phyloP scores from a whole-genome alignment of 2,797 vertebrate species.

The Botia kubotai region DNA sequence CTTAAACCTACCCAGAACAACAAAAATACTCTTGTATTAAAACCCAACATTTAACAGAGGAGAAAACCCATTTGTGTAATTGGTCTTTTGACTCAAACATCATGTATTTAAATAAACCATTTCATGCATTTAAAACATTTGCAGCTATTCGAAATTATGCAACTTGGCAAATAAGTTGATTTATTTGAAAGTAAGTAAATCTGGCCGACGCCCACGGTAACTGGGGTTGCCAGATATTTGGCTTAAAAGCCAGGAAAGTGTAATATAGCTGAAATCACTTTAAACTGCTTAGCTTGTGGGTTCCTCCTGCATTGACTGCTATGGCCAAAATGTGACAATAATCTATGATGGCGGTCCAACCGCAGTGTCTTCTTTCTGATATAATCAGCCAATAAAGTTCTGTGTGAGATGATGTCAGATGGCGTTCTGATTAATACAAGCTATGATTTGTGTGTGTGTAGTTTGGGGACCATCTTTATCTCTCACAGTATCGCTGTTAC shows the following conservation, averaged over 20 bases:
- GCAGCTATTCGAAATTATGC: conserved; percentile 35
- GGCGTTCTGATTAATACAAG: conserved; percentile 1
- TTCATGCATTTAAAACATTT: conserved; percentile 19
- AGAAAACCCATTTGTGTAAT: conserved; percentile 32
- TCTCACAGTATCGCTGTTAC: neutral
- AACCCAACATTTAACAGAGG: no score
- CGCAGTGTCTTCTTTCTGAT: conserved; percentile 2
- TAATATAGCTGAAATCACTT: conserved; percentile 42
- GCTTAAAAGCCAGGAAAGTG: conserved; percentile 47
- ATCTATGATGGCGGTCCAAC: conserved; percentile 42
- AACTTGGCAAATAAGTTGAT: conserved; percentile 31
- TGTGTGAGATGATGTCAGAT: neutral
- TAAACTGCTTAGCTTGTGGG: conserved; percentile 57
- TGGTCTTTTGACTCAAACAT: no score
- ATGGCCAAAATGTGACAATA: conserved; percentile 48
- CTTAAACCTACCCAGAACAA: no score
- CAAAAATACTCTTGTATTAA: no score
- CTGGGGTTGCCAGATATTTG: conserved; percentile 48
- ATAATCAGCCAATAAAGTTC: conserved; percentile 2
- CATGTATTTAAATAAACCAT: conserved; percentile 27
- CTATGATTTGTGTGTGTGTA: neutral
- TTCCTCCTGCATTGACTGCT: conserved; percentile 45
- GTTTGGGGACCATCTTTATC: neutral
- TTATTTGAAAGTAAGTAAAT: conserved; percentile 44
- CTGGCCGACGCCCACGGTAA: conserved; percentile 20